Base-by-base conservation (phyloP, 2,888 invertebrate species). In the Aspidapion aeneum region DNA sequence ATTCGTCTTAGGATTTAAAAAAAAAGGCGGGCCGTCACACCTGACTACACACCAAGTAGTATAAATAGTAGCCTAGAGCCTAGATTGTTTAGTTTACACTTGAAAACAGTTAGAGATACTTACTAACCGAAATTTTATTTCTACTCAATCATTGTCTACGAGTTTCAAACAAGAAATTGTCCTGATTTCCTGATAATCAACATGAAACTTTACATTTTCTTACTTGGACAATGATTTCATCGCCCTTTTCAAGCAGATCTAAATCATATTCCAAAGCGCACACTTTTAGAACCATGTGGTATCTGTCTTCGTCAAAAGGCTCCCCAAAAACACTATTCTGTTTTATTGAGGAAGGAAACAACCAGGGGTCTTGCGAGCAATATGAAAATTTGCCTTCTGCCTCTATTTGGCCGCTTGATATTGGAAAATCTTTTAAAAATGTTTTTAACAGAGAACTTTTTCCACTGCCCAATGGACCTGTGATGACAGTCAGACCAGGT, bases 251-350 rank as follows among this genome's bases (percentile, higher is more conserved):
- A n/a, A 76, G 67, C 3, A 74, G 62, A 12, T 71, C 69, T 48
- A 76, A 73, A 77, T 94, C 94, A 71, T 83, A 83, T 57, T 80
- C 75, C 66, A 91, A 75, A 1, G 87, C 87, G 73, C 90, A 89
- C 0, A 83, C 87, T 65, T 81, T 83, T 52, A 91, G 81, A 2
- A 89, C 87, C 67, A 82, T 81, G 65, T 82, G 79, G 73, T 86
- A 86, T 2, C 86, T 76, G 0, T 84, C 80, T 1, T 81, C 78
- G 62, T 87, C 83, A 76, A 84, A 82, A 0, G 83, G 81, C 71
- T 84, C 82, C 0, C 92, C 92, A 79, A 93, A 93, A 0, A 90
- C 74, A 62, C 94, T 90, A 74, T 94, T 94, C 72, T 93, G 90
- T 49, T 88, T 83, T 1, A 94, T 85, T 22, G 85, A 84, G 18